Conservation (phyloP, 1,140 invertebrate species). For the Leptinotarsa defecta region DNA sequence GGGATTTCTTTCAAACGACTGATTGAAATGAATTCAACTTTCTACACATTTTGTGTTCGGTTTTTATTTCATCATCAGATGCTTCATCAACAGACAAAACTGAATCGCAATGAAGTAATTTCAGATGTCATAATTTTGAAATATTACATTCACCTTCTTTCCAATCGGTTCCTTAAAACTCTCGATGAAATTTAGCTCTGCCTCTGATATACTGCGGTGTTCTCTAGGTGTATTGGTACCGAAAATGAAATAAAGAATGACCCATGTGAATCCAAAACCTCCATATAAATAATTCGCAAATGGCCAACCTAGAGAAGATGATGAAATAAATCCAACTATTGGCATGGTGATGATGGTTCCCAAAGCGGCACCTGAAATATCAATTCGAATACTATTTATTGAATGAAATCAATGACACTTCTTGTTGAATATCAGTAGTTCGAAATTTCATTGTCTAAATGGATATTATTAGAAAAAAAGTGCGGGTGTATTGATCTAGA, state of each 20-base stretch:
- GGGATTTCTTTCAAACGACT: too few species aligned
- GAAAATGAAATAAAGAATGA: slow-evolving; percentile 65
- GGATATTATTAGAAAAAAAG: too few species aligned
- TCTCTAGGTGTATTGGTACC: slow-evolving; percentile 69
- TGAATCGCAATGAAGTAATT: too few species aligned
- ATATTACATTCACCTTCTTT: slow-evolving; percentile 44
- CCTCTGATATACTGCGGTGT: slow-evolving; percentile 62
- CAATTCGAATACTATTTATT: neutral
- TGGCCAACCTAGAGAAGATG: slow-evolving; percentile 72
- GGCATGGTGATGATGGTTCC: slow-evolving; percentile 64
- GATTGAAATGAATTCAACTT: too few species aligned
- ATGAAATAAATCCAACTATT: slow-evolving; percentile 68
- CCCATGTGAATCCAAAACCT: slow-evolving; percentile 64
- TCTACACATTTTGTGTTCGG: too few species aligned
- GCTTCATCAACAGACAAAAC: too few species aligned
- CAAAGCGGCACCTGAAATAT: slow-evolving; percentile 29
- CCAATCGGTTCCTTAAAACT: slow-evolving; percentile 43
- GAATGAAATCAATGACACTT: neutral
- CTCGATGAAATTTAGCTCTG: slow-evolving; percentile 69
- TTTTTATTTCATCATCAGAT: too few species aligned
- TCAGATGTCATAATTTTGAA: too few species aligned
- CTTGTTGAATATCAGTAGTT: too few species aligned
- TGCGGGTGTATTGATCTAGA: too few species aligned
- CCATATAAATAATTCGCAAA: slow-evolving; percentile 79
- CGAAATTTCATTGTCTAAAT: too few species aligned